Evolutionary conservation across 1,140 invertebrate species (phyloP).

Genomic region (Calephelis virginiensis): DNA sequence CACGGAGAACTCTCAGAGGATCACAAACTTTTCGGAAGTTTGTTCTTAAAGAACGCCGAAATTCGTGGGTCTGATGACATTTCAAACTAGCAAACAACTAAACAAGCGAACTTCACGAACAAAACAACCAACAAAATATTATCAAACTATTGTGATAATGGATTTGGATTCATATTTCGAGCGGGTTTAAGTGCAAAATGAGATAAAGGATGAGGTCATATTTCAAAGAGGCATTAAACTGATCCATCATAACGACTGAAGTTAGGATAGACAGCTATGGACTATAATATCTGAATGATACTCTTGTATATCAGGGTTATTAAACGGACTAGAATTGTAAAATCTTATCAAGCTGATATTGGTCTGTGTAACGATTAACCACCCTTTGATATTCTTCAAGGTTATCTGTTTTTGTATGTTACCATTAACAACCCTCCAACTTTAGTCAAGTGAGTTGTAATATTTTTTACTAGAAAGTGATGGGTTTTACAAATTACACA

Average conservation of each 20-base stretch:
- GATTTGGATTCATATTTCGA: constrained; percentile 25
- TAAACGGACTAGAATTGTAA: too few species aligned
- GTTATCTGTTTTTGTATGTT: too few species aligned
- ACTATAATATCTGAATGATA: not conserved
- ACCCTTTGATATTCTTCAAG: too few species aligned
- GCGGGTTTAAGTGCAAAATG: not conserved
- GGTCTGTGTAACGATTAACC: too few species aligned
- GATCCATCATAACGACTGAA: constrained; percentile 12
- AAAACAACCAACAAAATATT: constrained; percentile 40
- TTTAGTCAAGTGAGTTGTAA: too few species aligned
- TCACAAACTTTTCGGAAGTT: constrained; percentile 22
- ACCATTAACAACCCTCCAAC: too few species aligned
- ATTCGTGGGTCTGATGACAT: constrained; percentile 35
- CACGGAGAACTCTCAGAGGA: constrained; percentile 8
- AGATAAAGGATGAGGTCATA: not conserved
- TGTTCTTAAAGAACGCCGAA: constrained; percentile 26
- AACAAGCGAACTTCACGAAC: constrained; percentile 41
- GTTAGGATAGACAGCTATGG: constrained; percentile 1
- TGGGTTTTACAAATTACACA: too few species aligned
- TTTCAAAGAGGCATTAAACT: constrained; percentile 5
- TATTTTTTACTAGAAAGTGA: too few species aligned
- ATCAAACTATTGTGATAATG: constrained; percentile 23
- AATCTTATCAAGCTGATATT: too few species aligned
- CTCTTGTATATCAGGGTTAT: not conserved
- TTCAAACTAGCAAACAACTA: constrained; percentile 49